phyloP scores from a whole-genome alignment of 2,888 invertebrate species.

The Caenorhabditis plicata region DNA sequence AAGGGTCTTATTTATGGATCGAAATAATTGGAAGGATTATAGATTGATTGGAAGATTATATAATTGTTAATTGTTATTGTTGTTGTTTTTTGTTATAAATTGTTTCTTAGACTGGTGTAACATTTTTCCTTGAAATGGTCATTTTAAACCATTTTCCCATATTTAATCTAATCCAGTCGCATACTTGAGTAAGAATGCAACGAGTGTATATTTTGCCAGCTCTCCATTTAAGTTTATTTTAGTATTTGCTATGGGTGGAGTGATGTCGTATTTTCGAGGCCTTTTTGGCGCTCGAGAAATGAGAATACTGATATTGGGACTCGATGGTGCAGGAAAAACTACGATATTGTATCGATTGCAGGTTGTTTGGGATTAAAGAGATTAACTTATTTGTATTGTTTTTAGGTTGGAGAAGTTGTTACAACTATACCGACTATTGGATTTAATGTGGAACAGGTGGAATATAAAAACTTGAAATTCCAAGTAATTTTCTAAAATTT shows the following conservation, averaged over 20 bases:
- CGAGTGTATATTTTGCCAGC: constrained; percentile 1
- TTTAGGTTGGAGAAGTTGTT: constrained; percentile 59
- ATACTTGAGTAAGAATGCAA: not conserved
- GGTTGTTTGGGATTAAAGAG: constrained; percentile 75
- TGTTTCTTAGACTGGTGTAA: not conserved
- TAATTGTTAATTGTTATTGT: not conserved
- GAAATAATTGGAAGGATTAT: not conserved
- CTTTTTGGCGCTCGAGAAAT: constrained; percentile 73
- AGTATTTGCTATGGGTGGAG: constrained; percentile 74
- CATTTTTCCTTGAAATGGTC: not conserved
- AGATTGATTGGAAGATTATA: not conserved
- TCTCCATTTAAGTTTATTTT: not conserved
- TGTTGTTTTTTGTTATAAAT: constrained; percentile 8
- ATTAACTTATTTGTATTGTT: too few species aligned
- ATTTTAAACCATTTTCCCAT: not conserved
- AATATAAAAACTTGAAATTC: constrained; percentile 97
- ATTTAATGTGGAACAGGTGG: constrained; percentile 98
- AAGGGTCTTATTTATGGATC: constrained; percentile 70
- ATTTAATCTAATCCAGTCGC: not conserved
- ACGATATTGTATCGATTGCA: constrained; percentile 94
- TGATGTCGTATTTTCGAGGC: constrained; percentile 93
- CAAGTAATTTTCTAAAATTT: constrained; percentile 69
- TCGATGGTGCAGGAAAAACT: constrained; percentile 77
- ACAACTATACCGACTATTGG: constrained; percentile 82
- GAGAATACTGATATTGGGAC: constrained; percentile 71